Evolutionary conservation across 1,140 invertebrate genomes (phyloP).

Genomic region (Leguminivora glycinivorella): DNA sequence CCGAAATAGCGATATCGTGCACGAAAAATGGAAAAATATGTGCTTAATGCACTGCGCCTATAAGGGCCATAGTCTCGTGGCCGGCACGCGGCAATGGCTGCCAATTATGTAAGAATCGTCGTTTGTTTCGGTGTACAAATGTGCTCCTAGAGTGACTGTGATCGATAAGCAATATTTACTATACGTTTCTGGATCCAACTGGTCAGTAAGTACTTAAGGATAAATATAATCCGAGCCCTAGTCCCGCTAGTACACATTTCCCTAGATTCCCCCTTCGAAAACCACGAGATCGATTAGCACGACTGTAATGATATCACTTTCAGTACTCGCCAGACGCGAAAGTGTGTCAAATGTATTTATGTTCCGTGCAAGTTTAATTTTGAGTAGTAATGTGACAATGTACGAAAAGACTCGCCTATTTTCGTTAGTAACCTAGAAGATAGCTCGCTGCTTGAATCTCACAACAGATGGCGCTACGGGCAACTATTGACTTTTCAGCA

Average conservation of each 20-base stretch:
- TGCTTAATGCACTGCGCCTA: slow-evolving; percentile 46
- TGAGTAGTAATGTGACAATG: slow-evolving; percentile 23
- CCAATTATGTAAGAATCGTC: slow-evolving; percentile 74
- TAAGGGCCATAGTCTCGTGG: slow-evolving; percentile 64
- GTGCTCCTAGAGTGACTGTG: slow-evolving; percentile 20
- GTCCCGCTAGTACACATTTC: not conserved
- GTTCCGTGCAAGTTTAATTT: slow-evolving; percentile 14
- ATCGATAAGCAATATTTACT: slow-evolving; percentile 15
- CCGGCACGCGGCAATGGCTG: slow-evolving; percentile 53
- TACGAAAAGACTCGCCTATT: slow-evolving; percentile 35
- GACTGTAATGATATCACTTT: slow-evolving; percentile 10
- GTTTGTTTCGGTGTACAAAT: slow-evolving; percentile 38
- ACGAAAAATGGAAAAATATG: slow-evolving; percentile 63
- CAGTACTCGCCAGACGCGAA: slow-evolving; percentile 11
- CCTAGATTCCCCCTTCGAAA: not conserved
- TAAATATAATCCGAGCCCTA: slow-evolving; percentile 65
- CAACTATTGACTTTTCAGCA: slow-evolving; percentile 50
- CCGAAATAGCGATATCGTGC: slow-evolving; percentile 66
- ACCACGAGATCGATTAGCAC: not conserved
- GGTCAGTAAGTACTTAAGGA: slow-evolving; percentile 61
- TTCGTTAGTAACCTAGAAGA: slow-evolving; percentile 42
- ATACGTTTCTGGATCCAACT: slow-evolving; percentile 40
- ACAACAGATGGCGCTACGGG: slow-evolving; percentile 54
- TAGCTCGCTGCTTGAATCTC: slow-evolving; percentile 18
- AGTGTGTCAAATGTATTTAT: slow-evolving; percentile 27